Evolutionary conservation across 2,113 vertebrate species (phyloP).

Genomic region (Zootoca vivipara): DNA sequence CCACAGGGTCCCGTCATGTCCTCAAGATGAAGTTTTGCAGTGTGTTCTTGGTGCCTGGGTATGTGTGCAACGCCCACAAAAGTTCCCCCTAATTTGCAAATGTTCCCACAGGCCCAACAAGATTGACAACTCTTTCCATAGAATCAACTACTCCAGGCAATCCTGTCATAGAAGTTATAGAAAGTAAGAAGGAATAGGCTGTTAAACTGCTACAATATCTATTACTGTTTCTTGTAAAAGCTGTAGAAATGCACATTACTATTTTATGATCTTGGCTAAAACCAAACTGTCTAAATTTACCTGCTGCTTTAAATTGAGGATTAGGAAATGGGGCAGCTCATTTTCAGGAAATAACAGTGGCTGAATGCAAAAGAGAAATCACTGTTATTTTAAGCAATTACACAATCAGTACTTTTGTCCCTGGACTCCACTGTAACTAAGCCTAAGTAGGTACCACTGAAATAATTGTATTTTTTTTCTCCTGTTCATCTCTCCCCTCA

Average conservation of each 20-base stretch:
- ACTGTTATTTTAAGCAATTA: constrained; percentile 36
- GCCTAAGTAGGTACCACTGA: not conserved
- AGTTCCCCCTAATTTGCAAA: no score
- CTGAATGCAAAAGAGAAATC: constrained; percentile 28
- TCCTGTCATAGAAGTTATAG: not conserved
- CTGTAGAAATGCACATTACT: not conserved
- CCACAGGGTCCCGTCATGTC: no score
- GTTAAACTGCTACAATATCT: not conserved
- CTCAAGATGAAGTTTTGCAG: no score
- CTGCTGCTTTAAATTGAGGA: constrained; percentile 27
- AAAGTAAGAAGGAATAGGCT: not conserved
- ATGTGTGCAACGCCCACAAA: no score
- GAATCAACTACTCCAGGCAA: not conserved
- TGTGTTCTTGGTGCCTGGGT: no score
- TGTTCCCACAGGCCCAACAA: no score
- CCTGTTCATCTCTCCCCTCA: no score
- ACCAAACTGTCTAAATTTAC: constrained; percentile 44
- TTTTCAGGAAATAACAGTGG: constrained; percentile 24
- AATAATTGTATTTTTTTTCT: not conserved
- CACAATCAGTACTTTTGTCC: constrained; percentile 35
- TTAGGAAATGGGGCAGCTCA: constrained; percentile 29
- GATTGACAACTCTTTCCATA: not conserved
- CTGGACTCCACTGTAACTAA: not conserved
- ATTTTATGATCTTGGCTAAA: constrained; percentile 35
- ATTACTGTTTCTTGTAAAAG: not conserved